Evolutionary conservation across 2,797 vertebrate genomes (phyloP).

Genomic region (Melanotaenia maccullochi): DNA sequence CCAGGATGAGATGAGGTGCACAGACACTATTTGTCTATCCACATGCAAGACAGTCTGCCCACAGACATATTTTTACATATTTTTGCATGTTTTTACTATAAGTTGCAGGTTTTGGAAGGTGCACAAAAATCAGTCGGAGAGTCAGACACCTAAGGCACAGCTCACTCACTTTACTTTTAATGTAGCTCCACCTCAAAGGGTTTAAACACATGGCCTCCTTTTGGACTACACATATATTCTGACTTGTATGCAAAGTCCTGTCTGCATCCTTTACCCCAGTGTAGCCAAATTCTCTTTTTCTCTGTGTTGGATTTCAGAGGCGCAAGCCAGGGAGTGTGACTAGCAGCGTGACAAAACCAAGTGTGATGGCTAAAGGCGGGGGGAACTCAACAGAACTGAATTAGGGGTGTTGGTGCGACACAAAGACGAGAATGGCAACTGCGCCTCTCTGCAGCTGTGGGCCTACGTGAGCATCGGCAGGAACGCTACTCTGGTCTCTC

Average conservation of each 20-base stretch:
- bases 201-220: constrained; percentile 27
- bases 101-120: constrained; percentile 1
- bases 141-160: not conserved
- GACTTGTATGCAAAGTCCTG: constrained; percentile 54
- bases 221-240: constrained; percentile 28
- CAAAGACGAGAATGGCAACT: constrained; percentile 70
- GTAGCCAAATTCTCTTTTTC: constrained; percentile 19
- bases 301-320: constrained; percentile 43
- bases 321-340: constrained; percentile 65
- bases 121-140: not conserved
- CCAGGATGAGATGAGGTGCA: constrained; percentile 30
- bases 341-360: constrained; percentile 57
- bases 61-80: not conserved
- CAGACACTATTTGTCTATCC: constrained; percentile 22
- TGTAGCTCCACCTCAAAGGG: constrained; percentile 16
- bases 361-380: constrained; percentile 30
- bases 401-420: constrained; percentile 47
- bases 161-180: constrained; percentile 20
- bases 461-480: constrained; percentile 83
- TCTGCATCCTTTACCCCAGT: constrained; percentile 25
- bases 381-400: constrained; percentile 43
- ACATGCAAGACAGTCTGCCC: not conserved
- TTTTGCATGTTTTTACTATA: not conserved
- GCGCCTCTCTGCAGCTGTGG: constrained; percentile 78
- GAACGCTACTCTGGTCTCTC: constrained; percentile 67